Evolutionary conservation across 2,113 vertebrate genomes (phyloP).

Genomic region (Oreamnos americanus): DNA sequence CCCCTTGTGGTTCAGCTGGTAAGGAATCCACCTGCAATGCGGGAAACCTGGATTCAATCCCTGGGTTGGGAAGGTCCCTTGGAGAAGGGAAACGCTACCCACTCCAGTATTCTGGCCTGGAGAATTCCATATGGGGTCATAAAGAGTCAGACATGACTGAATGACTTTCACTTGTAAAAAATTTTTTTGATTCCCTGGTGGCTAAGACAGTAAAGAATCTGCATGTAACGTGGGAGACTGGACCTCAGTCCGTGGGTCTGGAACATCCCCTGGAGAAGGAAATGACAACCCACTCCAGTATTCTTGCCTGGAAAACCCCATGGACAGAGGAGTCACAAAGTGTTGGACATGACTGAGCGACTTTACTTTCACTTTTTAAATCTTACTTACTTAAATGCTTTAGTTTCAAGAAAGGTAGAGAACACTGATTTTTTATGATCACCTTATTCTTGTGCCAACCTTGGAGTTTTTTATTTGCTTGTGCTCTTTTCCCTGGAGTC

Average conservation of each 20-base stretch:
- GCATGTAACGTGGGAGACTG: neutral
- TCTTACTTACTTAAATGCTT: neutral
- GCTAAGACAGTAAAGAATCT: neutral
- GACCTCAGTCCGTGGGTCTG: neutral
- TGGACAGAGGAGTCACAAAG: neutral
- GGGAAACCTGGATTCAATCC: fast-evolving
- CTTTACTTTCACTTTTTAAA: neutral
- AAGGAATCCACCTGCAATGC: fast-evolving
- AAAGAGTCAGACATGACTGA: neutral
- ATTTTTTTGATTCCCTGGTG: neutral
- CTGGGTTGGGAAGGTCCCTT: neutral
- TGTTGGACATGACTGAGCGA: fast-evolving
- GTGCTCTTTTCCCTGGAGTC: neutral
- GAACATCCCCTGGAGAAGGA: neutral
- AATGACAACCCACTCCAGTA: neutral
- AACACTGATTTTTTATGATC: neutral
- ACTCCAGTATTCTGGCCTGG: neutral
- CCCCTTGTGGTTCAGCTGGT: neutral
- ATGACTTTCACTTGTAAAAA: neutral
- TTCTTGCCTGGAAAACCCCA: neutral
- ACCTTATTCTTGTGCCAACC: neutral
- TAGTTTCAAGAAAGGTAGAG: neutral
- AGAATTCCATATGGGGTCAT: neutral
- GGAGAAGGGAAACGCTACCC: neutral
- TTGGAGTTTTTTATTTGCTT: neutral